phyloP scores from a whole-genome alignment of 2,888 invertebrate genomes.

The Pachydiplax longipennis region DNA sequence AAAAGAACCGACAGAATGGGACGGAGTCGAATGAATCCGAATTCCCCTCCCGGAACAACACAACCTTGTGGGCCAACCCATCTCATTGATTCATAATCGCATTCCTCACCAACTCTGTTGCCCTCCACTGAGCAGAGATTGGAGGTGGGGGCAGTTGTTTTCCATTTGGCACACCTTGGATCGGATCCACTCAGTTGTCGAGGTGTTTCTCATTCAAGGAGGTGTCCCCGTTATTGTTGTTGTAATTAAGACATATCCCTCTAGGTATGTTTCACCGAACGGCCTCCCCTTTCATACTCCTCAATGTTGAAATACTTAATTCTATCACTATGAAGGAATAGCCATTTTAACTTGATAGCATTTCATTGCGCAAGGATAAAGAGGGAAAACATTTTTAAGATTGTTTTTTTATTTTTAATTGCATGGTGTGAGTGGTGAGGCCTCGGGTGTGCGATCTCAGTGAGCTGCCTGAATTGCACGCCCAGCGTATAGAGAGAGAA shows the following conservation, averaged over 20 bases:
- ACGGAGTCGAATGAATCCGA: background rate
- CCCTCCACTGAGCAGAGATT: conserved; percentile 20
- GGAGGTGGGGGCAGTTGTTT: conserved; percentile 24
- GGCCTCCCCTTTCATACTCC: conserved; percentile 43
- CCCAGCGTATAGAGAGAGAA: conserved; percentile 14
- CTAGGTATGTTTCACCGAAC: conserved; percentile 32
- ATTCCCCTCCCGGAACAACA: background rate
- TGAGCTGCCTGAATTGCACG: conserved; percentile 34
- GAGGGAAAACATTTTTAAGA: conserved; percentile 39
- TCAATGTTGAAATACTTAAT: conserved; percentile 43
- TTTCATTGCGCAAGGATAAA: conserved; percentile 36
- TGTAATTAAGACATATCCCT: conserved; percentile 45
- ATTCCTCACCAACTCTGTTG: conserved; percentile 42
- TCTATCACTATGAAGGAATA: conserved; percentile 28
- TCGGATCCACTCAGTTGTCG: background rate
- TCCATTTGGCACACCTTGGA: conserved; percentile 32
- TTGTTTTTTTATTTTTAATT: conserved; percentile 33
- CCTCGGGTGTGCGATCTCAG: conserved; percentile 35
- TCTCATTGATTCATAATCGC: conserved; percentile 42
- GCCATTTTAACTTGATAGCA: conserved; percentile 12
- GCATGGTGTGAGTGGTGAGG: conserved; percentile 33
- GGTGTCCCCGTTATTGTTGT: conserved; percentile 35
- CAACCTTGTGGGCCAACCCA: conserved; percentile 38
- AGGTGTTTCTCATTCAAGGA: background rate
- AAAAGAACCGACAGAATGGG: background rate